Base-by-base conservation (phyloP, 2,113 vertebrate genomes). In the Origma solitaria region DNA sequence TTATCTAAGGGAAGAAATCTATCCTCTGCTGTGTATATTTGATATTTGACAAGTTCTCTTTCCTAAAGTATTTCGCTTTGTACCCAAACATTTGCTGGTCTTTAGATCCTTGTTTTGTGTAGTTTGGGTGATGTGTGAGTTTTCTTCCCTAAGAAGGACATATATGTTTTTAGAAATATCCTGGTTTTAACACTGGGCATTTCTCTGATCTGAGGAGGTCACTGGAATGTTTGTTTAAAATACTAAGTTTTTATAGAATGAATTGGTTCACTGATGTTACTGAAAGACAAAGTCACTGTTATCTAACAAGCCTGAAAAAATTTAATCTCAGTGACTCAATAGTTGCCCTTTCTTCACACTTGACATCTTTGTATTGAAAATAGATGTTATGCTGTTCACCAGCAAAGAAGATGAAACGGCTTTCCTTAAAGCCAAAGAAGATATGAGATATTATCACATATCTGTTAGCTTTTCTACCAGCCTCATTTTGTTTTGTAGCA, bases 381-480 rank as follows among this genome's bases (percentile, higher is more conserved):
- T 65, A 91, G 82, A 87, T 71, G 50, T 71, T 86, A 35, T 19
- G 11, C 12, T 89, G 56, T 84, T 96, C 76, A 85, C 68, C 75
- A 92, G 45, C 35, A 62, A 75, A 94, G 66, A 96, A 81, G 91
- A 96, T 83, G 31, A 97, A 97, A 97, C 91, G 7, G 89, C 45
- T 96, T 97, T 95, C 81, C 86, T 96, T 88, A 66, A 95, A 97
- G 80, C 44, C 40, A 88, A 94, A 96, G 95, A 95, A 79, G 77
- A 91, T 82, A 94, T 75, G 92, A 97, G 97, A 94, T 92, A 88
- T 95, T 92, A 96, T 96, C 84, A 91, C 33, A 40, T 65, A 62
- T 73, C 53, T 7, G 6, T 90, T 86, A 76, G 65, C 51, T 94
- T 96, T 93, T 92, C 72, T 89, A 84, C 47, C 50, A 71, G 40